These are phyloP conservation scores for Aldabrachelys gigantea DNA, from an alignment of 2,113 vertebrate species.

Conservation along the genomic window DNA sequence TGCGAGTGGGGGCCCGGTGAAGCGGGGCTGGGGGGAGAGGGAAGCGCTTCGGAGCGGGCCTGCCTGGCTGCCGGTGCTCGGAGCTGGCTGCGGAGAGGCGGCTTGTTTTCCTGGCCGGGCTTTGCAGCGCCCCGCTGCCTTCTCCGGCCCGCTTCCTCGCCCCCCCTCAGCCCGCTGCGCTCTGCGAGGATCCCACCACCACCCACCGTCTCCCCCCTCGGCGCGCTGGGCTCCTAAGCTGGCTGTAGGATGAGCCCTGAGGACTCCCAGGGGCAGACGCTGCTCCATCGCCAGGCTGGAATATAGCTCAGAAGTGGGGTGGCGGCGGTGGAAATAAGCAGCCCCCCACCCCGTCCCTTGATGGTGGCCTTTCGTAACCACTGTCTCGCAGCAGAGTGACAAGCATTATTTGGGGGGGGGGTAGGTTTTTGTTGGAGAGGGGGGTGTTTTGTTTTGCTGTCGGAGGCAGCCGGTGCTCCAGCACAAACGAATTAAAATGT, in stretches of 20 bases:
- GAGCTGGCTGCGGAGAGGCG: not conserved
- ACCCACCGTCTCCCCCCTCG: not conserved
- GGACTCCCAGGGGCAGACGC: constrained; percentile 52
- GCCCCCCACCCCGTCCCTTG: constrained; percentile 57
- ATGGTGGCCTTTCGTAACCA: constrained; percentile 66
- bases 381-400: constrained; percentile 52
- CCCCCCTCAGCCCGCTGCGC: not conserved
- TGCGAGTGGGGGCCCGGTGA: constrained; percentile 59
- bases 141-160: not conserved
- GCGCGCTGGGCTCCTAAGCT: constrained; percentile 43
- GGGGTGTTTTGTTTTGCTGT: constrained; percentile 43
- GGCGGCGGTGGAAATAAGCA: constrained; percentile 56
- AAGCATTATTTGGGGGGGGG: not conserved
- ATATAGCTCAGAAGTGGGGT: constrained; percentile 59
- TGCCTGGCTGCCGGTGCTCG: not conserved
- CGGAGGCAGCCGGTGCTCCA: constrained; percentile 29
- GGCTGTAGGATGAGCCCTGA: constrained; percentile 70
- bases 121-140: not conserved
- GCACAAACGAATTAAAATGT: constrained; percentile 83
- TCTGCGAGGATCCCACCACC: not conserved
- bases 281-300: constrained; percentile 41
- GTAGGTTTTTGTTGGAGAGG: not conserved
- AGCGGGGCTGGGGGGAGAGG: not conserved
- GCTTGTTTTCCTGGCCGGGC: not conserved
- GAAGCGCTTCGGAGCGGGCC: constrained; percentile 25